Conservation (phyloP, 2,888 invertebrate species). For the Galeopsomyia nigrocyanea region DNA sequence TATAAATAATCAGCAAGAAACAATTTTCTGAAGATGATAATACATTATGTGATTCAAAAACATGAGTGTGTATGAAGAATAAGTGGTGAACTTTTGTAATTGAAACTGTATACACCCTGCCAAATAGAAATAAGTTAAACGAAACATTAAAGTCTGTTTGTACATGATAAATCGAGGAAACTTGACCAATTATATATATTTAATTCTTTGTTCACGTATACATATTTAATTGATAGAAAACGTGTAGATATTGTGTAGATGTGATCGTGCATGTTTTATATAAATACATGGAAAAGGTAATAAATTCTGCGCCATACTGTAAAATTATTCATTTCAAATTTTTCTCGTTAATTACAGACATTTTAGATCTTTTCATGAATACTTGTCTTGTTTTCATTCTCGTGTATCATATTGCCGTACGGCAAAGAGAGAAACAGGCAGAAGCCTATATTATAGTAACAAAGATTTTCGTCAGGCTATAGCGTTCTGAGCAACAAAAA, state of each 20-base stretch:
- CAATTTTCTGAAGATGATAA: too few species aligned
- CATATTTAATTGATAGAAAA: constrained; percentile 43
- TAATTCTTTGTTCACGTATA: constrained; percentile 48
- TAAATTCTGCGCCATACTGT: constrained; percentile 64
- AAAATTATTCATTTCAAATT: constrained; percentile 39
- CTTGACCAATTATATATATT: constrained; percentile 46
- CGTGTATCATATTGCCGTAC: too few species aligned
- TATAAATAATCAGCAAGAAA: neutral
- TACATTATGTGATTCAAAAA: too few species aligned
- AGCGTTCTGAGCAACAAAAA: too few species aligned
- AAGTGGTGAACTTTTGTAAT: neutral
- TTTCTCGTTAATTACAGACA: too few species aligned
- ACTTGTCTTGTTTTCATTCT: too few species aligned
- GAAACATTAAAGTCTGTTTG: constrained; percentile 26
- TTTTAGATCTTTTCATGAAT: too few species aligned
- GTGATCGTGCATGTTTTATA: constrained; percentile 62
- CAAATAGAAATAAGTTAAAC: neutral
- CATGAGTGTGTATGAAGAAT: too few species aligned
- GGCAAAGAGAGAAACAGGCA: too few species aligned
- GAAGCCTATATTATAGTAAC: too few species aligned
- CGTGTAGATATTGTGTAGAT: constrained; percentile 66
- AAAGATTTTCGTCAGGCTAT: too few species aligned
- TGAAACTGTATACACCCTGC: neutral
- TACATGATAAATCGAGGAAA: constrained; percentile 24
- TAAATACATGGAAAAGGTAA: constrained; percentile 63